Evolutionary conservation across 2,797 vertebrate species (phyloP).

Genomic region (Rachycentron canadum): DNA sequence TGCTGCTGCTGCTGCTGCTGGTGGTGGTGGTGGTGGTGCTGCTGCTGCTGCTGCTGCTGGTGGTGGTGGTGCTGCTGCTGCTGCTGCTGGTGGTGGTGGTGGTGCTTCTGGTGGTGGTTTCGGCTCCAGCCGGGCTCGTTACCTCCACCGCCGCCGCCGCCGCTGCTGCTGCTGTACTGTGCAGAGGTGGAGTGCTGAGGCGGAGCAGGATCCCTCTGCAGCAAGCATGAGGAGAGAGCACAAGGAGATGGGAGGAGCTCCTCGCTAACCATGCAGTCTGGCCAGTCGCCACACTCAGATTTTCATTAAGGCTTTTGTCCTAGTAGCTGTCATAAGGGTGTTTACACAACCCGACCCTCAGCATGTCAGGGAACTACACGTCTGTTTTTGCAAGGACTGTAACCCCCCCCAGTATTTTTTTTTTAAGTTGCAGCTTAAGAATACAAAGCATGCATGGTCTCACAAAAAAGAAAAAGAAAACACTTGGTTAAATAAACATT

Average conservation of each 20-base stretch:
- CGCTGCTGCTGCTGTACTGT: slow-evolving; percentile 37
- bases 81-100: slow-evolving; percentile 30
- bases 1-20: slow-evolving; percentile 10
- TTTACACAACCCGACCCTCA: background rate
- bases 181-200: slow-evolving; percentile 70
- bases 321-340: slow-evolving; percentile 20
- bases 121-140: slow-evolving; percentile 29
- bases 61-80: background rate
- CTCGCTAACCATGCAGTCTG: slow-evolving; percentile 53
- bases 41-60: slow-evolving; percentile 21
- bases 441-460: slow-evolving; percentile 1
- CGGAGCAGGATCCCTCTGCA: slow-evolving; percentile 72
- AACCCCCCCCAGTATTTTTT: background rate
- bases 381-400: background rate
- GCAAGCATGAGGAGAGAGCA: slow-evolving; percentile 57
- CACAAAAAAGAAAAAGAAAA: slow-evolving; percentile 5
- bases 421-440: slow-evolving; percentile 5
- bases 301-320: slow-evolving; percentile 27
- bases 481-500: background rate
- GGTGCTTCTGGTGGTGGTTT: too few species aligned
- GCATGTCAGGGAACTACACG: background rate
- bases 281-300: slow-evolving; percentile 38
- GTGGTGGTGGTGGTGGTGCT: background rate
- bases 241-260: slow-evolving; percentile 79
- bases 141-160: slow-evolving; percentile 18